Base-by-base conservation (phyloP, 92 coral and sea anemone genomes). In the Parazoanthus atlanticus region DNA sequence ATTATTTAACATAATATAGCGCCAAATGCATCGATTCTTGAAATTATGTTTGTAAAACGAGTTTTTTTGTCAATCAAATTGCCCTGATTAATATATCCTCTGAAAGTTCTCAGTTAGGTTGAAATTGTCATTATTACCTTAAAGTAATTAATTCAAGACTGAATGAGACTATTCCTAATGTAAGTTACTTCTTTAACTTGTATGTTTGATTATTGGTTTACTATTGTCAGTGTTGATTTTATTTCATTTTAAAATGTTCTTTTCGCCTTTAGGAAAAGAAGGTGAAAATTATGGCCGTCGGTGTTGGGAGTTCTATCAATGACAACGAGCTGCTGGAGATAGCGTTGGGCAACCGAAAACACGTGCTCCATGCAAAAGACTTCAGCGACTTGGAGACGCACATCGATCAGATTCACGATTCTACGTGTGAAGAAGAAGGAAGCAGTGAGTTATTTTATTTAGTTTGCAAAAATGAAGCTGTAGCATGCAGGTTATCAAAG, bases 331-430 rank as follows among this genome's bases (percentile, higher is more conserved):
- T 84, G 10, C 43, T 84, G n/a, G 78, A 70, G 61, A 84, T 84
- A 67, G 87, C 87, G 6, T 30, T 70, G 78, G 87, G 87, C 25
- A 84, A 84, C 26, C 87, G 78, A 46, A 84, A 31, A 6, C 77
- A 70, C n/a, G 87, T 84, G 25, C 1, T 84, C 28, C 87, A 84
- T 70, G 87, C 87, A 26, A 84, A 84, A 30, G 87, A 84, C 30
- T 84, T 84, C 78, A 84, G 87, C 74, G 87, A 84, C 64, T 84
- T 84, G 78, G 78, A 26, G 29, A 84, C 65, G 0, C 87, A 84
- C 67, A 70, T 84, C 34, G 87, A 84, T 41, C 87, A 84, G 61
- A 83, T 83, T 29, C 41, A 38, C 77, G 86, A 83, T 83, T 40
- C 78, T 15, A 83, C 86, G 2, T 83, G 86, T 30, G 76, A 41